Conservation (phyloP, 2,797 vertebrate species). For the Sebastiscus albofasciatus region DNA sequence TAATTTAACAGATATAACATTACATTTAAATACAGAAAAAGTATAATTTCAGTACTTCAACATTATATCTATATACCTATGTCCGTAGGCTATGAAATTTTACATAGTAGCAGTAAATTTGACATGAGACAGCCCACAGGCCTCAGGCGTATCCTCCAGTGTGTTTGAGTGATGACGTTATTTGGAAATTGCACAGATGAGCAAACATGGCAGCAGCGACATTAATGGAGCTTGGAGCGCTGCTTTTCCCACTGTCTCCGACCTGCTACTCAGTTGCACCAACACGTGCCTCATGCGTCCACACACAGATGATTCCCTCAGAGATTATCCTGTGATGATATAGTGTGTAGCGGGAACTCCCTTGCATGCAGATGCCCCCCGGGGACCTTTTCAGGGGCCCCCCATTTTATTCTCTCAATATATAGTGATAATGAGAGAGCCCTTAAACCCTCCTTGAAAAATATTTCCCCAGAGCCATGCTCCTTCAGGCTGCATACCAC, state of each 20-base stretch:
- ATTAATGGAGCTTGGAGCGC: constrained; percentile 56
- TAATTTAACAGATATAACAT: neutral
- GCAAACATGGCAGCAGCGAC: constrained; percentile 62
- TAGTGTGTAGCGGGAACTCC: constrained; percentile 64
- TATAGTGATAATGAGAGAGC: constrained; percentile 67
- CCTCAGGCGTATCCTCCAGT: constrained; percentile 15
- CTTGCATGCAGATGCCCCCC: constrained; percentile 44
- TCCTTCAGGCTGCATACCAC: constrained; percentile 24
- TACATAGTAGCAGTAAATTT: constrained; percentile 23
- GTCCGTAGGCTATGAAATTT: constrained; percentile 2
- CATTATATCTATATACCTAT: neutral
- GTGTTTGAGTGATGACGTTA: constrained; percentile 59
- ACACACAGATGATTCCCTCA: constrained; percentile 76
- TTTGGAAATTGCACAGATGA: constrained; percentile 72
- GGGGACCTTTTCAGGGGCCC: constrained; percentile 61
- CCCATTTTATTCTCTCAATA: constrained; percentile 60
- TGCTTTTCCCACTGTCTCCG: constrained; percentile 53
- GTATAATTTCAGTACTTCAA: constrained; percentile 11
- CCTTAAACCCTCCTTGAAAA: constrained; percentile 52
- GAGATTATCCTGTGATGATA: constrained; percentile 70
- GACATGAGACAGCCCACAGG: constrained; percentile 1
- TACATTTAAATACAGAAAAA: neutral
- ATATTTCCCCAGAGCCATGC: constrained; percentile 25
- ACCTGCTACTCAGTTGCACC: constrained; percentile 52
- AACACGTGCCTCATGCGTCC: constrained; percentile 64